Evolutionary conservation across 2,113 vertebrate genomes (phyloP).

Genomic region (Bagarius yarrelli): DNA sequence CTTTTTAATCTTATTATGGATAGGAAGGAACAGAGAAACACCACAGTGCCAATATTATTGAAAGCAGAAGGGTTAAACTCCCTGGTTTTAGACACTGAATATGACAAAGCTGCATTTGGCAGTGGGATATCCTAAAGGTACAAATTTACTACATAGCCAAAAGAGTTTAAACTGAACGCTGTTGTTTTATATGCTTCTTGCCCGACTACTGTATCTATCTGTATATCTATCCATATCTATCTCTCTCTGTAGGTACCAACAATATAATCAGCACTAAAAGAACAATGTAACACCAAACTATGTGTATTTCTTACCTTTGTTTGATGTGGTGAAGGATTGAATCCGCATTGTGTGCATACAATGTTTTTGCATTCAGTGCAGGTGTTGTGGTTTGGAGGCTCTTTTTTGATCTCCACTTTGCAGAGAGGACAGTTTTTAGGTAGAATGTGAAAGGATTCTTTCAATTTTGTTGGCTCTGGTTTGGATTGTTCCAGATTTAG

Average conservation of each 20-base stretch:
- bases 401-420: slow-evolving; percentile 84
- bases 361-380: slow-evolving; percentile 89
- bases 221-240: too few relatives aligned
- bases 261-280: background rate
- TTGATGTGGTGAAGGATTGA: slow-evolving; percentile 89
- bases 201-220: background rate
- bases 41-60: background rate
- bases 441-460: background rate
- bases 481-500: slow-evolving; percentile 50
- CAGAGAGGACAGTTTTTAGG: slow-evolving; percentile 66
- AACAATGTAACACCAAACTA: background rate
- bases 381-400: slow-evolving; percentile 83
- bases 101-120: background rate
- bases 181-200: background rate
- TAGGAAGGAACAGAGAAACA: background rate
- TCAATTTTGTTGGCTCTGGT: slow-evolving; percentile 11
- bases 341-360: slow-evolving; percentile 95
- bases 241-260: too few relatives aligned
- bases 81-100: background rate
- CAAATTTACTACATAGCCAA: background rate
- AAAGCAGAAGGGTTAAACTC: background rate
- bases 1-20: background rate
- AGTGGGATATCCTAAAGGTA: background rate
- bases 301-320: slow-evolving; percentile 62
- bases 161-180: background rate